phyloP scores from a whole-genome alignment of 2,888 invertebrate species.

The Eupithecia dodoneata region DNA sequence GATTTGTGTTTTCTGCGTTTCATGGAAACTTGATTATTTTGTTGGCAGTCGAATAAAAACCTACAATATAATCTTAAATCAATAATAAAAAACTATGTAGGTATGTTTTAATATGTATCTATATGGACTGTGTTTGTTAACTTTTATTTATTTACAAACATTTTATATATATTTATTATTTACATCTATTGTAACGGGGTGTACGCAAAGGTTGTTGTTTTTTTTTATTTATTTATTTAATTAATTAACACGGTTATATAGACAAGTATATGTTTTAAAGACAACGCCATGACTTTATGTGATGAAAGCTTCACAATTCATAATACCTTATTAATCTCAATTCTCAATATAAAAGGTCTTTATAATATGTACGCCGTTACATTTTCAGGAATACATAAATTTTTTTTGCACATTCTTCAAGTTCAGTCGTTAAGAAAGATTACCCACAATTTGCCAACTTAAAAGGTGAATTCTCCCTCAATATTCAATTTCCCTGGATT shows the following conservation, averaged over 20 bases:
- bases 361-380: neutral
- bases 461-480: conserved; percentile 36
- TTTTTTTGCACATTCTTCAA: conserved; percentile 13
- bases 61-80: neutral
- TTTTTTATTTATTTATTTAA: no score
- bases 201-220: no score
- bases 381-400: neutral
- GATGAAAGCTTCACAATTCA: neutral
- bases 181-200: no score
- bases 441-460: conserved; percentile 30
- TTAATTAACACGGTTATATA: no score
- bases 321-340: neutral
- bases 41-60: neutral
- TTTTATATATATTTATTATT: no score
- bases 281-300: neutral
- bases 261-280: no score
- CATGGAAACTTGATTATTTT: neutral
- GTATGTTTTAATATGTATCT: no score
- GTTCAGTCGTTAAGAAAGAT: conserved; percentile 17
- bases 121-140: no score
- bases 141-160: no score
- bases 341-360: neutral
- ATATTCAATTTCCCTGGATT: conserved; percentile 47
- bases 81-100: no score
- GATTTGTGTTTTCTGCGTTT: neutral